phyloP scores from a whole-genome alignment of 2,888 invertebrate species.

The Lasioglossum oenotherae region DNA sequence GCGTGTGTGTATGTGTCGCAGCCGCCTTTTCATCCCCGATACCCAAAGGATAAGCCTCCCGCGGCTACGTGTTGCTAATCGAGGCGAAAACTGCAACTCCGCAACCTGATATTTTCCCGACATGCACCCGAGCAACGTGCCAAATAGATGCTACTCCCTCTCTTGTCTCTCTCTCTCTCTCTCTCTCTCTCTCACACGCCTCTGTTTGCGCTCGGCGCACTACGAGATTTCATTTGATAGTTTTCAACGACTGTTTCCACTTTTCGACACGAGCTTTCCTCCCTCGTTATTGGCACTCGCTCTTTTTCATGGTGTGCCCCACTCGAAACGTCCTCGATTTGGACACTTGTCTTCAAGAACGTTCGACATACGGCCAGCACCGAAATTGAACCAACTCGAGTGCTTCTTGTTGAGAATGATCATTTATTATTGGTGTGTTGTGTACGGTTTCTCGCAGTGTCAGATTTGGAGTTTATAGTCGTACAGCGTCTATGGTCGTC shows the following conservation, averaged over 20 bases:
- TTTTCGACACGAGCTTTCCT: constrained; percentile 23
- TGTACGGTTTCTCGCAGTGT: not conserved
- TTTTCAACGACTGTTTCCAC: constrained; percentile 21
- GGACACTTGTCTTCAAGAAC: not conserved
- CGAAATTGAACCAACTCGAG: not conserved
- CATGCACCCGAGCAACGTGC: constrained; percentile 25
- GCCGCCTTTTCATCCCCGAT: constrained; percentile 50
- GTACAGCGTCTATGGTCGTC: no score
- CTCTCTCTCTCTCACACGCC: not conserved
- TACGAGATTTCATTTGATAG: constrained; percentile 47
- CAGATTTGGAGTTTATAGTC: no score
- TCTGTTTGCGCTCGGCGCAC: constrained; percentile 9
- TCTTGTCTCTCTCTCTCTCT: not conserved
- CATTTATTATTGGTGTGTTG: not conserved
- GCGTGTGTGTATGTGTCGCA: not conserved
- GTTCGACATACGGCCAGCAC: not conserved
- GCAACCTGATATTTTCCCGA: constrained; percentile 24
- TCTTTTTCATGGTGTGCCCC: not conserved
- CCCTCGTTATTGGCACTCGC: constrained; percentile 12
- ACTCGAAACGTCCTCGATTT: not conserved
- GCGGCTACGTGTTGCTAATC: constrained; percentile 9
- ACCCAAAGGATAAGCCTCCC: constrained; percentile 29
- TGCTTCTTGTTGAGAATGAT: not conserved
- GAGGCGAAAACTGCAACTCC: constrained; percentile 1
- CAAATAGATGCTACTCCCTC: constrained; percentile 22